Evolutionary conservation across 2,113 vertebrate genomes (phyloP), one percentile per base, ranked within the genome.

Genomic region (Platycercus adscitus): DNA sequence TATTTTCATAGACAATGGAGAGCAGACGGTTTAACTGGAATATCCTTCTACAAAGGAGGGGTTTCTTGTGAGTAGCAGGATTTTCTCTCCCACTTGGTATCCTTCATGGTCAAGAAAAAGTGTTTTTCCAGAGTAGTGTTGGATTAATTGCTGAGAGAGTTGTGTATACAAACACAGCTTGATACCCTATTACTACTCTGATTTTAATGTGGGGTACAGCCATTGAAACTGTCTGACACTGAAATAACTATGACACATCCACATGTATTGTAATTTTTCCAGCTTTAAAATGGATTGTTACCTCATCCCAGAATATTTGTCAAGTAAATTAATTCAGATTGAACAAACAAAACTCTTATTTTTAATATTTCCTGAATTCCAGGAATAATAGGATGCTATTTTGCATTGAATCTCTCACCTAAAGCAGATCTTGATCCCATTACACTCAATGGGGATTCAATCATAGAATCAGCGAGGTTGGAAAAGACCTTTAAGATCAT

Each of bases 81-180:
- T 86, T 95, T 94, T 93, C 46, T 73, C 77, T 81, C 61, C 33
- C 19, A 21, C 76, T 88, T 84, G 75, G 19, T 75, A 13, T 41
- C 17, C 28, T 86, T 92, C 13, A 6, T 61, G 76, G 49, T 65
- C 29, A 81, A 84, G 41, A 17, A 68, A 25, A 69, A 28, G n/a
- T 87, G 25, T 2, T 73, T 89, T 95, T 86, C n/a, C 52, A 73
- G 37, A 72, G 3, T 3, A 81, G 9, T n/a, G 31, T 52, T 44
- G 24, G 17, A 37, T 83, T 90, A 91, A 78, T 39, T 79, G 25
- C 43, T 28, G 69, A 78, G 41, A 24, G 33, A 65, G 24, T 90
- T 88, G 26, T 75, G 24, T 56, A 65, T 41, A 31, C 11, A 31
- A 50, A 75, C 9, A 49, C 9, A 50, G 13, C 53, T 41, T 35